Percentiles rank a stretch among this genome's conserved stretches.
These are phyloP conservation scores for Nanorana parkeri DNA, from an alignment of 2,113 vertebrate species.

Conservation along the genomic window DNA sequence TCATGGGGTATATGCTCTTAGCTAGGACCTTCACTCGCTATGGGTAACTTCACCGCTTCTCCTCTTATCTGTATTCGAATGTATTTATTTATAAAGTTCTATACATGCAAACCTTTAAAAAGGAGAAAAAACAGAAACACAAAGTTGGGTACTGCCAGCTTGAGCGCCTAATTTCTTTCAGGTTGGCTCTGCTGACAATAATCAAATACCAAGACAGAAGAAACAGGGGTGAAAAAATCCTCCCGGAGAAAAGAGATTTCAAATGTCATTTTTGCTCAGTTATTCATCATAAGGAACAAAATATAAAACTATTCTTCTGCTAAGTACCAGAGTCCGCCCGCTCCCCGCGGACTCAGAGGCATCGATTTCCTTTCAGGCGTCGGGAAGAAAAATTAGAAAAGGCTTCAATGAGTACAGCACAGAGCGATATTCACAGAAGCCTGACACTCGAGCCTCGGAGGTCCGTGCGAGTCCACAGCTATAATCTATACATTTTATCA, in stretches of 20 bases:
- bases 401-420: neutral
- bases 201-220: neutral
- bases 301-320: conserved; percentile 9
- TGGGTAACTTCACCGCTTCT: too few relatives aligned
- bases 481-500: neutral
- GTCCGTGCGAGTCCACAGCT: neutral
- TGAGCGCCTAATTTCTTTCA: too few relatives aligned
- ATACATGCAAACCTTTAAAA: too few relatives aligned
- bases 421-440: neutral
- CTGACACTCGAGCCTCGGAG: neutral
- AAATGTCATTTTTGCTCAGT: neutral
- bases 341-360: neutral
- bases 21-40: too few relatives aligned
- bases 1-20: too few relatives aligned
- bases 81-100: too few relatives aligned
- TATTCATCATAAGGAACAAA: conserved; percentile 21
- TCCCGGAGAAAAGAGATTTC: neutral
- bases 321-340: conserved; percentile 25
- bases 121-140: too few relatives aligned
- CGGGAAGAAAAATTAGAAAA: conserved; percentile 38
- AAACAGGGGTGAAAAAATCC: neutral
- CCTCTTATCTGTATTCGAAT: too few relatives aligned
- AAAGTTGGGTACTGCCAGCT: too few relatives aligned
- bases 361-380: conserved; percentile 46
- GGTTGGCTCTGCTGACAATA: neutral